Percentiles rank a stretch among this genome's conserved stretches.
These are phyloP conservation scores for Rhamnusium bicolor DNA, from an alignment of 2,888 invertebrate species.

Conservation along the genomic window DNA sequence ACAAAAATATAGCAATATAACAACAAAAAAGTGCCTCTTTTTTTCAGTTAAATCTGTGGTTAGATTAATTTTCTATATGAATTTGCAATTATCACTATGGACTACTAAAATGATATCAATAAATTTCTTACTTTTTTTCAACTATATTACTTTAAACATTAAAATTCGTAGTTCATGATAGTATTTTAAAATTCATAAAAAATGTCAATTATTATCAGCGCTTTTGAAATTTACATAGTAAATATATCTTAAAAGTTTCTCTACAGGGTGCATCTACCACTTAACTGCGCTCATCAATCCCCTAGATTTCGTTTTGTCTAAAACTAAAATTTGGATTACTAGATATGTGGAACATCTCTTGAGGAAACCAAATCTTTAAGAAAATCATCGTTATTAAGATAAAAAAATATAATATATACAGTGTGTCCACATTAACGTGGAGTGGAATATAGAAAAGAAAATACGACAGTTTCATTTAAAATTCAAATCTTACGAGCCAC, in stretches of 20 bases:
- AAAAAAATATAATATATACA: too few relatives aligned
- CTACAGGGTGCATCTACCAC: background rate
- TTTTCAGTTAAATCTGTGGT: slow-evolving; percentile 24
- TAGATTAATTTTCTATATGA: slow-evolving; percentile 36
- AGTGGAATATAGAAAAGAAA: too few relatives aligned
- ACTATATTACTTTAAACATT: slow-evolving; percentile 28
- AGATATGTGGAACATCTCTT: too few relatives aligned
- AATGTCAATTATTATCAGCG: slow-evolving; percentile 20
- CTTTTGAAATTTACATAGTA: slow-evolving; percentile 29
- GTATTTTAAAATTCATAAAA: slow-evolving; percentile 18
- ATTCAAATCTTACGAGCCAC: too few relatives aligned
- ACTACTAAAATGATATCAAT: slow-evolving; percentile 53
- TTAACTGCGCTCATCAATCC: background rate
- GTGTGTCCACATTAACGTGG: too few relatives aligned
- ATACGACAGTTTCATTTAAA: too few relatives aligned
- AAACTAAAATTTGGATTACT: too few relatives aligned
- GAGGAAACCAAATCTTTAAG: too few relatives aligned
- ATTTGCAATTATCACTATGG: slow-evolving; percentile 43
- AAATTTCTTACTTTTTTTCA: slow-evolving; percentile 33
- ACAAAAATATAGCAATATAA: slow-evolving; percentile 30
- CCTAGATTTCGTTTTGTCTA: background rate
- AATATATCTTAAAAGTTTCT: slow-evolving; percentile 12
- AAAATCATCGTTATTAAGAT: too few relatives aligned
- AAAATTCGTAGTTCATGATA: slow-evolving; percentile 32
- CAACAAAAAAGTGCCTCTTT: slow-evolving; percentile 8